A percentile compares a stretch with the other conserved stretches of the same genome.
Conservation (phyloP, 2,888 invertebrate genomes). For the Blastobasis lacticolella region DNA sequence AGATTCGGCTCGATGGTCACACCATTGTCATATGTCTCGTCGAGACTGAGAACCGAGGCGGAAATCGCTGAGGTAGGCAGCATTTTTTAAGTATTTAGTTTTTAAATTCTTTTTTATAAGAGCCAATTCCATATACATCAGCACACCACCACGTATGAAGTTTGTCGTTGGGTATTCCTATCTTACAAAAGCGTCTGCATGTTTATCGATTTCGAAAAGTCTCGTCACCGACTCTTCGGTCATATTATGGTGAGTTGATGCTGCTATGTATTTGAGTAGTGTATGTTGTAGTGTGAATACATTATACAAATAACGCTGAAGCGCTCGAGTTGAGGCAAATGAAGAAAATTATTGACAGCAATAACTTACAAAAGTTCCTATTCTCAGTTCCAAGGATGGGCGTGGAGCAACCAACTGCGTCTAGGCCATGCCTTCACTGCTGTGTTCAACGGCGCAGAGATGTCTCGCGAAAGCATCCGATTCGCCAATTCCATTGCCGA, state of each 20-base stretch:
- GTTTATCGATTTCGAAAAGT: too few species aligned
- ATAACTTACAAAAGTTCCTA: not conserved
- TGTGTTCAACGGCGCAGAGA: slow-evolving; percentile 26
- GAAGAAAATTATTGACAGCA: not conserved
- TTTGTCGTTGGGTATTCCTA: too few species aligned
- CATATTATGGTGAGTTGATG: too few species aligned
- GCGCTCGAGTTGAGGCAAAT: too few species aligned
- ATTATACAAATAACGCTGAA: too few species aligned
- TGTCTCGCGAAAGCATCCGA: slow-evolving; percentile 26
- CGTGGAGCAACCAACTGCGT: slow-evolving; percentile 16
- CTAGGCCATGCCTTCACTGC: slow-evolving; percentile 26
- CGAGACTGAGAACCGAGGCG: slow-evolving; percentile 36
- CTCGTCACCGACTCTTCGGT: too few species aligned
- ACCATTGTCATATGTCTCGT: slow-evolving; percentile 43
- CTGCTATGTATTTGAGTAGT: too few species aligned
- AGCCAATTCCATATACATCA: too few species aligned
- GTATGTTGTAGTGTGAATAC: too few species aligned
- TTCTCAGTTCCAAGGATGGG: slow-evolving; percentile 52
- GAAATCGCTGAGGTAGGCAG: slow-evolving; percentile 36
- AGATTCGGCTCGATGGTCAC: slow-evolving; percentile 36
- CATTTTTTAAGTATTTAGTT: not conserved
- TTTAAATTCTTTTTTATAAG: not conserved
- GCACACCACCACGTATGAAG: too few species aligned
- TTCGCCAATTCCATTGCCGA: slow-evolving; percentile 29
- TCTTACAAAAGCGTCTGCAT: too few species aligned